phyloP scores from a whole-genome alignment of 2,113 vertebrate species.

The Benitochromis conjunctus region DNA sequence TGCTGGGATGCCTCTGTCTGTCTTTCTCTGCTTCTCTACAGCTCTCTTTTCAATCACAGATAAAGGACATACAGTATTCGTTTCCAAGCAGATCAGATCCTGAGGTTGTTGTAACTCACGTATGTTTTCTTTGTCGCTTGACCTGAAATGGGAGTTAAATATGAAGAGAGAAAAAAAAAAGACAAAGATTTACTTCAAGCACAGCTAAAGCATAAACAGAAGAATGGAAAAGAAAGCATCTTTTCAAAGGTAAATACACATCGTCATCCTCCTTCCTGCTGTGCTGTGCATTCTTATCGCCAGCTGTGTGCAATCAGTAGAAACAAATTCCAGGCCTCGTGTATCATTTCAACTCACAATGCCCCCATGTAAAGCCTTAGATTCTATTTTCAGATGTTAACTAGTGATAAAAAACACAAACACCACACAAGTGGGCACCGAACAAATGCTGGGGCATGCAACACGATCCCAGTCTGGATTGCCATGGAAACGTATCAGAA shows the following conservation, averaged over 20 bases:
- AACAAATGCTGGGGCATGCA: conserved; percentile 65
- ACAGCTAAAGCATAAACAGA: background rate
- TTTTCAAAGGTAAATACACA: conserved; percentile 11
- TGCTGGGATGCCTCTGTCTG: conserved; percentile 41
- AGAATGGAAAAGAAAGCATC: background rate
- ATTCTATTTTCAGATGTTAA: conserved; percentile 70
- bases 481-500: conserved; percentile 70
- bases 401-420: conserved; percentile 62
- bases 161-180: background rate
- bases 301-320: conserved; percentile 57
- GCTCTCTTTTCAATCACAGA: conserved; percentile 36
- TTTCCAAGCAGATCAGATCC: conserved; percentile 64
- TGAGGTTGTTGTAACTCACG: conserved; percentile 76
- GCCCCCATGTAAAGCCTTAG: conserved; percentile 35
- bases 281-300: conserved; percentile 22
- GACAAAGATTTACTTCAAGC: conserved; percentile 4
- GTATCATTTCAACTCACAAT: conserved; percentile 37
- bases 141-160: conserved; percentile 41
- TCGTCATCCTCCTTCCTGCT: background rate
- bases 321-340: conserved; percentile 11
- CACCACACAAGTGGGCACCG: conserved; percentile 58
- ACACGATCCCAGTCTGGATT: conserved; percentile 65
- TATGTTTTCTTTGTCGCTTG: conserved; percentile 75
- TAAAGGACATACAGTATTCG: conserved; percentile 28
- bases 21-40: background rate